phyloP scores from a whole-genome alignment of 2,888 invertebrate genomes.

The Alsophila aescularia region DNA sequence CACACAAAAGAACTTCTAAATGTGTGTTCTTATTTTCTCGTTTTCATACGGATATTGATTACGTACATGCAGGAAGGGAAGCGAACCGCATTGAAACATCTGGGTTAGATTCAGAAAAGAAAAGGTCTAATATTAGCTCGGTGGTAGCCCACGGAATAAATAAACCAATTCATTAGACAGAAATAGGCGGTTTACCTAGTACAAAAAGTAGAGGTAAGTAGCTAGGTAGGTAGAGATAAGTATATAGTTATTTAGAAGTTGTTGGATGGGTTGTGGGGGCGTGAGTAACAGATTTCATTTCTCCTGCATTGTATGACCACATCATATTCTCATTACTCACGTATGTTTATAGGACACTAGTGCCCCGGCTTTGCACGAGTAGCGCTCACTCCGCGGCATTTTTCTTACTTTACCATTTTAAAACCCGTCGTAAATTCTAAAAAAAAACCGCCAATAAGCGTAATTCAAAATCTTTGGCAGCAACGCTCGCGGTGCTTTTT shows the following conservation, averaged over 20 bases:
- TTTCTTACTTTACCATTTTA: no score
- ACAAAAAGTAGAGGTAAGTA: neutral
- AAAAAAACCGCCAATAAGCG: no score
- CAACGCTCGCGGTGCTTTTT: no score
- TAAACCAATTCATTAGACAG: slow-evolving; percentile 20
- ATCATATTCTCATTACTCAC: no score
- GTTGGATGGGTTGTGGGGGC: neutral
- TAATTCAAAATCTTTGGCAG: no score
- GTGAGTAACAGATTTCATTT: no score
- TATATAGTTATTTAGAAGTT: neutral
- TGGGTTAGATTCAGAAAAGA: slow-evolving; percentile 22
- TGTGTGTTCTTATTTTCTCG: neutral
- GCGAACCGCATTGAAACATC: slow-evolving; percentile 14
- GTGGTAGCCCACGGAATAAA: slow-evolving; percentile 12
- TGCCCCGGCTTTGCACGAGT: no score
- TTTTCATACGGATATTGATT: slow-evolving; percentile 5
- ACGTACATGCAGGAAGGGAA: neutral
- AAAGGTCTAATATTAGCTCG: slow-evolving; percentile 12
- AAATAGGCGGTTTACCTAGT: slow-evolving; percentile 17
- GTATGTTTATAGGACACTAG: no score
- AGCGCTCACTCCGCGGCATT: no score
- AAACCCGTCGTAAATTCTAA: no score
- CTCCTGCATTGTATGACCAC: no score
- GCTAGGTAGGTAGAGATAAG: neutral
- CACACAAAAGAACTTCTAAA: neutral